These are phyloP conservation scores for Falco berigora DNA, from an alignment of 2,797 vertebrate genomes.

Conservation along the genomic window DNA sequence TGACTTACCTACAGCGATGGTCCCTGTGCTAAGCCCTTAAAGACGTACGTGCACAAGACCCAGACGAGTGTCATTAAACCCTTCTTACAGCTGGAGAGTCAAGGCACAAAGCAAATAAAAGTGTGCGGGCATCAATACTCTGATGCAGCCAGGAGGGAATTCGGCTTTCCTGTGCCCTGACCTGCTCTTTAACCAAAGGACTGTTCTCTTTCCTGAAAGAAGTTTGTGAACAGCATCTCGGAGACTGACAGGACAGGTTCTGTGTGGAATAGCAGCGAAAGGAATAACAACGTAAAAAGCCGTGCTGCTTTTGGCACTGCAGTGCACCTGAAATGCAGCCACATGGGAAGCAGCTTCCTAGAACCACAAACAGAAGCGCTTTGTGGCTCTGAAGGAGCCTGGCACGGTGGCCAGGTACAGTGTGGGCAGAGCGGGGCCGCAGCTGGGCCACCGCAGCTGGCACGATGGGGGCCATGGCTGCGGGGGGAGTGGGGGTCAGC, in stretches of 20 bases:
- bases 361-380: not conserved
- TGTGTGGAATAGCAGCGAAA: not conserved
- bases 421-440: not conserved
- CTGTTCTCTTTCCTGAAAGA: not conserved
- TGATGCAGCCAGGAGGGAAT: not conserved
- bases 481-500: too few relatives aligned
- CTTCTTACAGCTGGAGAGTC: not conserved
- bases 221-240: not conserved
- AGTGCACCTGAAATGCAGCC: not conserved
- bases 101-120: not conserved
- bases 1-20: not conserved
- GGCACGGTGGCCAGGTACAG: not conserved
- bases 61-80: not conserved
- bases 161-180: not conserved
- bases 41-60: not conserved
- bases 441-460: not conserved
- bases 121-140: not conserved
- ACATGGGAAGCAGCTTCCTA: not conserved
- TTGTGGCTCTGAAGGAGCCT: not conserved
- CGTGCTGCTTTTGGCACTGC: not conserved
- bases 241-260: not conserved
- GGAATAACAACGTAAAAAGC: not conserved
- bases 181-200: not conserved
- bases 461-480: not conserved
- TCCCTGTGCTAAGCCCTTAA: not conserved